Conservation (phyloP, 1,140 invertebrate genomes). For the Lordiphosa mommai region DNA sequence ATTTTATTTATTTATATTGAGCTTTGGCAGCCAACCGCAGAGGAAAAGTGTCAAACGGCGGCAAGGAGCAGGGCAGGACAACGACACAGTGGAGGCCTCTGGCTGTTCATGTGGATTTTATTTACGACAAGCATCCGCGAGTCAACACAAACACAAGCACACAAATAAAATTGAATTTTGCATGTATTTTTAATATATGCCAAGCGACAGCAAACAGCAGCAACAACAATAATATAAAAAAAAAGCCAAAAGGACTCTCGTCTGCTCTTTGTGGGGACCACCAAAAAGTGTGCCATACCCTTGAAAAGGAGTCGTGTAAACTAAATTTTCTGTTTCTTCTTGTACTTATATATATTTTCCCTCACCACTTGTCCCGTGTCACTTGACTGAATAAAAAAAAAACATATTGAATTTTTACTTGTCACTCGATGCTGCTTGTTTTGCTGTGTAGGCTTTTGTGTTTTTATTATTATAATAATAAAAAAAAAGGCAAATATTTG, state of each 20-base stretch:
- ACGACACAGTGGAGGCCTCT: neutral
- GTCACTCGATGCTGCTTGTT: conserved; percentile 14
- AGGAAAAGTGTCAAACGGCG: conserved; percentile 63
- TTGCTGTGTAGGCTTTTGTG: conserved; percentile 7
- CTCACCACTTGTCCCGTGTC: conserved; percentile 1
- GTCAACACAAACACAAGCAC: conserved; percentile 61
- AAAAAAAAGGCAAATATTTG: conserved; percentile 68
- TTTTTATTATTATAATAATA: conserved; percentile 37
- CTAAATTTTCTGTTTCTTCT: too few relatives aligned
- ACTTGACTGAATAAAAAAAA: conserved; percentile 22
- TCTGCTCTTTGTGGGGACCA: conserved; percentile 18
- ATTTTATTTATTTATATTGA: conserved; percentile 75
- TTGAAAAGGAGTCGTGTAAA: neutral
- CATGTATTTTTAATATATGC: conserved; percentile 71
- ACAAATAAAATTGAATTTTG: conserved; percentile 68
- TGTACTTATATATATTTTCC: too few relatives aligned
- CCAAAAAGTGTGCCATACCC: conserved; percentile 19
- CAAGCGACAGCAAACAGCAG: conserved; percentile 35
- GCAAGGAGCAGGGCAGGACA: conserved; percentile 12
- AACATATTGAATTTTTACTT: conserved; percentile 62
- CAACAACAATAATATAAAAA: conserved; percentile 40
- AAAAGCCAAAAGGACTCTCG: conserved; percentile 20
- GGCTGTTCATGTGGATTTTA: conserved; percentile 70
- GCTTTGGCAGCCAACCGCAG: neutral
- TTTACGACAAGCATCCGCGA: conserved; percentile 69